Evolutionary conservation across 1,140 invertebrate species (phyloP).

Genomic region (Nebria ingens): DNA sequence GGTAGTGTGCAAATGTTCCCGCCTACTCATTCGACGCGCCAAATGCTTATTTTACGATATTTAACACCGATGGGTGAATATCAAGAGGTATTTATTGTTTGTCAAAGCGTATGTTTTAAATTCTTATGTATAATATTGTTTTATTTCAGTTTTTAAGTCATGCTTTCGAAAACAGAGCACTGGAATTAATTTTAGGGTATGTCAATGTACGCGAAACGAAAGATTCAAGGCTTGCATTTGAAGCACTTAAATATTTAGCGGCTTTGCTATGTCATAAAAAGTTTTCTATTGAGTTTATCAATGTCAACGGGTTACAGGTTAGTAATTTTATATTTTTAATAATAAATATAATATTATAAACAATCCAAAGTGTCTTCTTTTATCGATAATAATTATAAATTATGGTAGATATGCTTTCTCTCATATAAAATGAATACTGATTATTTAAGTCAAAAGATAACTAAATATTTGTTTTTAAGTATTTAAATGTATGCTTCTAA

Average conservation of each 20-base stretch:
- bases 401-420: not conserved
- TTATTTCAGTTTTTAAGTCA: slow-evolving; percentile 67
- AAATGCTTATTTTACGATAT: slow-evolving; percentile 87
- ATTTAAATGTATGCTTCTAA: not conserved
- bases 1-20: slow-evolving; percentile 75
- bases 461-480: not conserved
- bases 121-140: not conserved
- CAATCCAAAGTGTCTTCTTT: not conserved
- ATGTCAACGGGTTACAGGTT: slow-evolving; percentile 70
- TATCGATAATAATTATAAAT: not conserved
- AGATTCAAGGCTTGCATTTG: slow-evolving; percentile 87
- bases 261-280: slow-evolving; percentile 94
- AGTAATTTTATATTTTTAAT: slow-evolving; percentile 16
- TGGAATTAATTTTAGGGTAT: slow-evolving; percentile 81
- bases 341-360: not conserved
- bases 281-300: slow-evolving; percentile 91
- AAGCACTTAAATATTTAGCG: slow-evolving; percentile 87
- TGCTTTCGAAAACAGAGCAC: slow-evolving; percentile 84
- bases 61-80: slow-evolving; percentile 92
- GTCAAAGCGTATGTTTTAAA: not conserved
- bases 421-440: too few relatives aligned
- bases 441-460: too few relatives aligned
- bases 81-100: slow-evolving; percentile 61
- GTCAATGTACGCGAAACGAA: slow-evolving; percentile 80
- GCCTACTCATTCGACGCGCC: slow-evolving; percentile 71